Percentiles rank a stretch among this genome's conserved stretches.
Evolutionary conservation across 2,888 invertebrate genomes (phyloP).

Genomic region (Dryobotodes eremita): DNA sequence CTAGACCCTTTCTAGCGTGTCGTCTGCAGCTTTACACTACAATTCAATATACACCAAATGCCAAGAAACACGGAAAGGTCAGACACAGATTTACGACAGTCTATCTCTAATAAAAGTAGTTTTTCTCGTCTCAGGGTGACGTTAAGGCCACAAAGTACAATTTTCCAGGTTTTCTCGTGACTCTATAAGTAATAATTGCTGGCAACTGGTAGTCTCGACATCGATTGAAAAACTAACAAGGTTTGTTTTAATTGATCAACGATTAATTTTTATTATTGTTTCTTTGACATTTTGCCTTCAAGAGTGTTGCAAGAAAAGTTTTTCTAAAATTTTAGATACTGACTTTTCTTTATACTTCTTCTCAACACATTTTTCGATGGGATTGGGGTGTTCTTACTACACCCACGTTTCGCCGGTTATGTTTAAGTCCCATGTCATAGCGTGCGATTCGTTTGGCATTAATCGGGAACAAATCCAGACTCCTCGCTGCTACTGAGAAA

Average conservation of each 20-base stretch:
- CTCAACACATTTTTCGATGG: background rate
- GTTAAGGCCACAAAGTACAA: conserved; percentile 18
- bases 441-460: background rate
- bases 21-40: too few relatives aligned
- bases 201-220: background rate
- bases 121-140: conserved; percentile 14
- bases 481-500: background rate
- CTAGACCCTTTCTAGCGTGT: too few relatives aligned
- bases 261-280: conserved; percentile 49
- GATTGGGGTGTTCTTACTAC: too few relatives aligned
- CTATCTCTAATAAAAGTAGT: conserved; percentile 4
- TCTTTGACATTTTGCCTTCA: conserved; percentile 34
- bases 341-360: background rate
- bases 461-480: background rate
- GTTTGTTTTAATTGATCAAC: conserved; percentile 48
- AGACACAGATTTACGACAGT: background rate
- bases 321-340: background rate
- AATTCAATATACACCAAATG: background rate
- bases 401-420: background rate
- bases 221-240: conserved; percentile 56
- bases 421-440: background rate
- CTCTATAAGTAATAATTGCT: conserved; percentile 21
- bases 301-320: background rate
- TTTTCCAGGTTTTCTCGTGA: conserved; percentile 48
- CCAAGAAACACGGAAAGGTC: conserved; percentile 10